A percentile compares a stretch with the other conserved stretches of the same genome.
Conservation (phyloP, 92 coral and sea anemone species). For the Anthopleura xanthogrammica region DNA sequence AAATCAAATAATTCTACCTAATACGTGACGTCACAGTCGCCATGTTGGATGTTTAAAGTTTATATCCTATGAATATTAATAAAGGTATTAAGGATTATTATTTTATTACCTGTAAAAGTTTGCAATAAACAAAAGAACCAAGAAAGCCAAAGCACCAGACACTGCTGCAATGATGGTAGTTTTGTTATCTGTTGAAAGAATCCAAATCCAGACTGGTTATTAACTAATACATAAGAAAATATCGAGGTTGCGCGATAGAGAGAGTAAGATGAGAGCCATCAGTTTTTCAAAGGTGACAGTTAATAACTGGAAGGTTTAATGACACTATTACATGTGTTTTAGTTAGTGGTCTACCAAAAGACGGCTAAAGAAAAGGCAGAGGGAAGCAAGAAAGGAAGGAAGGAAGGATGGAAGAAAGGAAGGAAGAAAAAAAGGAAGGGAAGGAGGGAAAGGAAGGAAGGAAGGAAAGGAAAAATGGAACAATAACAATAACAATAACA, state of each 20-base stretch:
- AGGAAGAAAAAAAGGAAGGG: background rate
- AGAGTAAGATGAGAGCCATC: too few species aligned
- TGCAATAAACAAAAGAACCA: slow-evolving; percentile 66
- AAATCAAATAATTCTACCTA: too few species aligned
- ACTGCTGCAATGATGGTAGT: slow-evolving; percentile 78
- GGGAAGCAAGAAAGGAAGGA: background rate
- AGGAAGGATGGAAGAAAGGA: background rate
- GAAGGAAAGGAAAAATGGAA: background rate
- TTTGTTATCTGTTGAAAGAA: slow-evolving; percentile 43
- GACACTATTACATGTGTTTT: too few species aligned
- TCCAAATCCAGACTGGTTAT: too few species aligned
- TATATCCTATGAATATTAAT: background rate
- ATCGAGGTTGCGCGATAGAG: too few species aligned
- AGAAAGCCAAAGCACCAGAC: slow-evolving; percentile 82
- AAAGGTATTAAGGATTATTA: background rate
- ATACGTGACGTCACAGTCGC: too few species aligned
- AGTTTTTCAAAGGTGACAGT: too few species aligned
- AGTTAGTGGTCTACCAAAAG: too few species aligned
- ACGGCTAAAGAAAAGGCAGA: background rate
- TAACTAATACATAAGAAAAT: too few species aligned
- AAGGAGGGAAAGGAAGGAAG: background rate
- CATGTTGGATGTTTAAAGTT: too few species aligned
- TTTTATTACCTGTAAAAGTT: slow-evolving; percentile 76
- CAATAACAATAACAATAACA: background rate
- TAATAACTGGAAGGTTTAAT: too few species aligned